Conservation (phyloP, 2,797 vertebrate species). For the Manis crassicaudata region DNA sequence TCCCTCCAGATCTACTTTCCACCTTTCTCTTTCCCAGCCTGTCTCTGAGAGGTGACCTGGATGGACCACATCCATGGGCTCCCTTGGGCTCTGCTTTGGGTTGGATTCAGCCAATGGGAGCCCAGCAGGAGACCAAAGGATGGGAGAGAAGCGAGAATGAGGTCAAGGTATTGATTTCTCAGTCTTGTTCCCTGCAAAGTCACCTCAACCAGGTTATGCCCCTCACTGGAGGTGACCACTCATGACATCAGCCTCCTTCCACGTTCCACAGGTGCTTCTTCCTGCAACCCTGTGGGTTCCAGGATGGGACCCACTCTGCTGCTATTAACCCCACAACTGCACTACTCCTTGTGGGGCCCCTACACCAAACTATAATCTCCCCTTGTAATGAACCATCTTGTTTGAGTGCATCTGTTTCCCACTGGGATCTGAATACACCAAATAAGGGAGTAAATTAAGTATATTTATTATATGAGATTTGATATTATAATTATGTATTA, state of each 20-base stretch:
- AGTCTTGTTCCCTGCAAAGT: neutral
- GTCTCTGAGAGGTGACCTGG: neutral
- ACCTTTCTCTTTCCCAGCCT: neutral
- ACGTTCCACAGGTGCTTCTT: neutral
- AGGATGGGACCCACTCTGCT: neutral
- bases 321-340: neutral
- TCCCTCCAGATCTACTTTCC: neutral
- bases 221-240: neutral
- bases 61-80: too few relatives aligned
- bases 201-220: neutral
- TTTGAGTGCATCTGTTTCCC: neutral
- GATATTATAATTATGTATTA: neutral
- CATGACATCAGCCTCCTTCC: neutral
- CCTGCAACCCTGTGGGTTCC: neutral
- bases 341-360: accelerated
- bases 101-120: neutral
- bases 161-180: neutral
- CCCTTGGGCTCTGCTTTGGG: neutral
- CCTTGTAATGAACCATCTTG: neutral
- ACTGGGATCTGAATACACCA: neutral
- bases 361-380: neutral
- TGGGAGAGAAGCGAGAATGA: neutral
- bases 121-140: neutral
- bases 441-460: neutral
- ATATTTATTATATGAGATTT: neutral